A percentile compares a stretch with the other conserved stretches of the same genome.
These are phyloP conservation scores for Pristionchus arcanus DNA, from an alignment of 2,888 invertebrate genomes.

Conservation along the genomic window DNA sequence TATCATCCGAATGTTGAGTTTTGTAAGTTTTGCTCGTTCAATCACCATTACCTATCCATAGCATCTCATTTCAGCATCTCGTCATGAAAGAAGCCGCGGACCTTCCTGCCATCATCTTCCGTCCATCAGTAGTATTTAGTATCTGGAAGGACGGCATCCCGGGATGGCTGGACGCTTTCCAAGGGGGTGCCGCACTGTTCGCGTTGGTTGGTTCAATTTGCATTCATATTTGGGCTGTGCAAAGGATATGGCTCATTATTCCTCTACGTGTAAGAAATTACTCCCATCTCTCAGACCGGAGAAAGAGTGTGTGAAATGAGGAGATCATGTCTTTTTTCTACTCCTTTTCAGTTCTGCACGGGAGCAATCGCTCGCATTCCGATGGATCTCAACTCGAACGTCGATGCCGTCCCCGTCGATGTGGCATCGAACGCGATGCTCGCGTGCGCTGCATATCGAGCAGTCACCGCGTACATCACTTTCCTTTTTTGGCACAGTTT, in stretches of 20 bases:
- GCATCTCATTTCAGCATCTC: background rate
- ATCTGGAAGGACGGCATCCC: slow-evolving; percentile 82
- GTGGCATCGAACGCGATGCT: background rate
- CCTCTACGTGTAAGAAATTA: too few species aligned
- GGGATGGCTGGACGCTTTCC: slow-evolving; percentile 96
- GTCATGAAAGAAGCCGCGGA: background rate
- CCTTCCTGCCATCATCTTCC: slow-evolving; percentile 87
- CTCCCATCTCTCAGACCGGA: too few species aligned
- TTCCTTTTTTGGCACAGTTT: too few species aligned
- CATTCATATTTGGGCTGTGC: too few species aligned
- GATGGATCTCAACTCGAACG: background rate
- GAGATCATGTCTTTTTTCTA: too few species aligned
- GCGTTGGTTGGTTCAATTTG: background rate
- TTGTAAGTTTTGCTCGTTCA: too few species aligned
- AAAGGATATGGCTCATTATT: too few species aligned
- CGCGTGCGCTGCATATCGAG: slow-evolving; percentile 60
- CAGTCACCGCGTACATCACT: slow-evolving; percentile 67
- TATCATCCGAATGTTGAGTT: too few species aligned
- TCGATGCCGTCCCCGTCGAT: slow-evolving; percentile 9
- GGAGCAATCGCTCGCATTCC: background rate
- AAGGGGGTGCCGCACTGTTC: slow-evolving; percentile 87
- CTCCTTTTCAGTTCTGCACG: background rate
- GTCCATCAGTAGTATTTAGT: slow-evolving; percentile 94
- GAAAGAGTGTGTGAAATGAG: too few species aligned
- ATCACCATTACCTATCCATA: too few species aligned